A percentile compares a stretch with the other conserved stretches of the same genome.
These are phyloP conservation scores for Myioborus melanocephalus DNA, from an alignment of 2,797 vertebrate genomes.

Conservation along the genomic window DNA sequence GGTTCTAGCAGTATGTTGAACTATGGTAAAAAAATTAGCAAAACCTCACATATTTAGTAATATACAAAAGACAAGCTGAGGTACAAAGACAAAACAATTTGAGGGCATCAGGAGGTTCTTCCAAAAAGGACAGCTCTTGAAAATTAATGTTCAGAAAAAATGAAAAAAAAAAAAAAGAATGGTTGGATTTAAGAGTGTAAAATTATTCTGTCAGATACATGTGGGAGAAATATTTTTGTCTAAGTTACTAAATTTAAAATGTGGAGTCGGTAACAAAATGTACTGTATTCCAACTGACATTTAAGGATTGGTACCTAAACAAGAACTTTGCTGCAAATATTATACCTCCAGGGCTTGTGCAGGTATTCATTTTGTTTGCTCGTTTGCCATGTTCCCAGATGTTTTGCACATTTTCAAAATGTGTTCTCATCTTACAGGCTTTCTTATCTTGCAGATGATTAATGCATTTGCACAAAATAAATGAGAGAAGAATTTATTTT, in stretches of 20 bases:
- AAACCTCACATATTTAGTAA: background rate
- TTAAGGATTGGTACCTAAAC: background rate
- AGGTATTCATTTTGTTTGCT: constrained; percentile 2
- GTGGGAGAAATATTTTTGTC: constrained; percentile 8
- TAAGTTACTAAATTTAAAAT: background rate
- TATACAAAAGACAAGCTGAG: background rate
- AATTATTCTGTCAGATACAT: background rate
- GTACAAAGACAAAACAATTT: background rate
- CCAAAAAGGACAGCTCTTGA: background rate
- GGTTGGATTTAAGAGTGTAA: background rate
- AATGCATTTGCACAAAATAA: constrained; percentile 26
- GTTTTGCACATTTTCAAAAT: constrained; percentile 36
- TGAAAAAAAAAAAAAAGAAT: background rate
- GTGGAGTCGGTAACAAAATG: background rate
- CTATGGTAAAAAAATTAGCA: background rate
- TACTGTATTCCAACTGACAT: background rate
- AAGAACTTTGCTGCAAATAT: background rate
- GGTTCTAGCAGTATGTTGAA: background rate
- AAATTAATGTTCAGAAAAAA: background rate
- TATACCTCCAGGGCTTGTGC: background rate
- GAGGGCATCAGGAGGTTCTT: background rate
- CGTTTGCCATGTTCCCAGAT: background rate
- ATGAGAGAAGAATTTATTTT: background rate
- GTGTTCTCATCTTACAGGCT: constrained; percentile 27
- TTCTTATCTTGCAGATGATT: constrained; percentile 26